Percentiles rank a stretch among this genome's conserved stretches.
Conservation (phyloP, 1,140 invertebrate species). For the Drosophila asahinai region DNA sequence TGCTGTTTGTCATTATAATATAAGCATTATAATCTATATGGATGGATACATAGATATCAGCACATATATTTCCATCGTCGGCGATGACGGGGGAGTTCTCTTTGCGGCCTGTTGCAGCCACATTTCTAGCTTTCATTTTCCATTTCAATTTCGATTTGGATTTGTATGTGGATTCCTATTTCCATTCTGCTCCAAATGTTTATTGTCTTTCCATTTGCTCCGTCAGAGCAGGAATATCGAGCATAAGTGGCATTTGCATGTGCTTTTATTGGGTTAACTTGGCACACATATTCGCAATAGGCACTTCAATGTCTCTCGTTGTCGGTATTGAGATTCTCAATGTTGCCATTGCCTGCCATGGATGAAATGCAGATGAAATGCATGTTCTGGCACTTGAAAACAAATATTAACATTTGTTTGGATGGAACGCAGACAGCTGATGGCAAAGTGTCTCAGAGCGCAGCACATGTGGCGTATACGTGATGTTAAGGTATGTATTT, state of each 20-base stretch:
- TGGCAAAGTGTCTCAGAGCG: conserved; percentile 3
- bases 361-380: conserved; percentile 33
- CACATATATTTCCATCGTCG: conserved; percentile 23
- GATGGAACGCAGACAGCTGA: conserved; percentile 31
- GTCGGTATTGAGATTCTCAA: conserved; percentile 19
- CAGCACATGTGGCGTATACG: conserved; percentile 47
- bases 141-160: not conserved
- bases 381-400: conserved; percentile 45
- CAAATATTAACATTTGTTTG: conserved; percentile 59
- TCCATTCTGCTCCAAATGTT: conserved; percentile 55
- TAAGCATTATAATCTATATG: conserved; percentile 41
- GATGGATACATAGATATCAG: conserved; percentile 7
- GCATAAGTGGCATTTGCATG: conserved; percentile 42
- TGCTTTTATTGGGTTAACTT: conserved; percentile 58
- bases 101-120: conserved; percentile 49
- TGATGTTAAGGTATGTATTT: conserved; percentile 4
- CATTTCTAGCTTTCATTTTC: not conserved
- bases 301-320: conserved; percentile 60
- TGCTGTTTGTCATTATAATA: conserved; percentile 52
- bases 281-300: conserved; percentile 58
- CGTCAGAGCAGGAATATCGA: conserved; percentile 12
- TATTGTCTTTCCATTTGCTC: conserved; percentile 43
- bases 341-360: conserved; percentile 21
- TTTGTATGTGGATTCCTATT: conserved; percentile 44
- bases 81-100: conserved; percentile 14